phyloP scores from a whole-genome alignment of 2,797 vertebrate species.

The Neosilurus hyrtlii region DNA sequence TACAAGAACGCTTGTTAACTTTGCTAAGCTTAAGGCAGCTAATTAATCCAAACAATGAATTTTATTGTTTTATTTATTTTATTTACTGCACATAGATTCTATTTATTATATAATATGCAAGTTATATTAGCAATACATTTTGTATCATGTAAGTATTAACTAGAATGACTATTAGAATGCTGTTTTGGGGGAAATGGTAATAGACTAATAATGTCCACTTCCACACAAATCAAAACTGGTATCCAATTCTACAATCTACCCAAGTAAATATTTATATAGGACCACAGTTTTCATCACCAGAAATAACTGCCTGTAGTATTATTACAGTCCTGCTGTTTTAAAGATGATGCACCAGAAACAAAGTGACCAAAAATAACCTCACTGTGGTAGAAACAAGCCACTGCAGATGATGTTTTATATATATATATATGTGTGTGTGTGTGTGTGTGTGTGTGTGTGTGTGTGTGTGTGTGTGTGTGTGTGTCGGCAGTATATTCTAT shows the following conservation, averaged over 20 bases:
- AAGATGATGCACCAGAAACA: neutral
- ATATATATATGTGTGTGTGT: slow-evolving; percentile 33
- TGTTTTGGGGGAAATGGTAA: neutral
- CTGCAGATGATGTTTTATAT: no score
- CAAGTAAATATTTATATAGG: neutral
- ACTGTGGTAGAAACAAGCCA: neutral
- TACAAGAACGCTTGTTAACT: neutral
- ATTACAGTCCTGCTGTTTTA: neutral
- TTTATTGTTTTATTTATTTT: neutral
- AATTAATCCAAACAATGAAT: neutral
- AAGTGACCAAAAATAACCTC: neutral
- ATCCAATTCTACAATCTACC: neutral
- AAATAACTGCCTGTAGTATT: neutral
- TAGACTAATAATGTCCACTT: neutral
- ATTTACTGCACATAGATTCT: neutral
- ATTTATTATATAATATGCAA: neutral
- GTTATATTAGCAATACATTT: neutral
- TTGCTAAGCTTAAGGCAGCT: neutral
- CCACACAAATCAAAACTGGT: neutral
- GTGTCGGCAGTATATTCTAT: neutral
- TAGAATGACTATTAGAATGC: neutral
- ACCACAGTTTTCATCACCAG: neutral
- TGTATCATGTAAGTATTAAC: neutral
- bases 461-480: no score
- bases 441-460: slow-evolving; percentile 12